Base-by-base conservation (phyloP, 2,888 invertebrate species). In the Heliconius sara region DNA sequence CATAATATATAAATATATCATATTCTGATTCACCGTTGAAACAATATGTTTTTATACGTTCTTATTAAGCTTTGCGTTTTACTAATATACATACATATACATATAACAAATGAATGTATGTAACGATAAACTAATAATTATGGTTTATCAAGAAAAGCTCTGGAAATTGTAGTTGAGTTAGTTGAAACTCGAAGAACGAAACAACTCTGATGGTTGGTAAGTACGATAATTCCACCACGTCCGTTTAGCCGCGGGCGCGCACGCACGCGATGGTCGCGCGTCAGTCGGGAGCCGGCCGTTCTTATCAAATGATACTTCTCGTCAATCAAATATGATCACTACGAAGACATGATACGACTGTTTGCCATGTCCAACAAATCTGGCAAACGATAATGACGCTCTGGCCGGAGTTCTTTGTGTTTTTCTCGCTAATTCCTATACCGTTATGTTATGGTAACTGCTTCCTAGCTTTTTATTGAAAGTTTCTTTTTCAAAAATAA, bases 371-470 rank as follows among this genome's bases (percentile, higher is more conserved):
- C 72, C 52, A 77, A 75, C 80, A 76, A 67, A 75, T 76, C 68
- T 65, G 71, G 34, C 70, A 85, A 83, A 85, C 79, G 83, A 76
- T 89, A 89, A 90, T 88, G 87, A 88, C 82, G 84, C 86, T 85
- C 88, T 86, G 87, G 74, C 86, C 87, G 84, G 86, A 87, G 86
- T 87, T 88, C 85, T 88, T 87, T 86, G 86, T 89, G 86, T 87
- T 82, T 82, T 87, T 84, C 85, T 84, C 87, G 88, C 87, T 90
- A 90, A 91, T 90, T 90, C 88, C 85, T 85, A 81, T 88, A 89
- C 93, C 89, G 92, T 91, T 93, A 92, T 89, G 89, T 89, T 89
- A 91, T 91, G 92, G 88, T 91, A 91, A 90, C 88, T 86, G 90
- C 90, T 92, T 91, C 92, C 90, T 89, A 88, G 86, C 74, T 79